Base-by-base conservation (phyloP, 2,797 vertebrate species). In the Lacerta agilis region DNA sequence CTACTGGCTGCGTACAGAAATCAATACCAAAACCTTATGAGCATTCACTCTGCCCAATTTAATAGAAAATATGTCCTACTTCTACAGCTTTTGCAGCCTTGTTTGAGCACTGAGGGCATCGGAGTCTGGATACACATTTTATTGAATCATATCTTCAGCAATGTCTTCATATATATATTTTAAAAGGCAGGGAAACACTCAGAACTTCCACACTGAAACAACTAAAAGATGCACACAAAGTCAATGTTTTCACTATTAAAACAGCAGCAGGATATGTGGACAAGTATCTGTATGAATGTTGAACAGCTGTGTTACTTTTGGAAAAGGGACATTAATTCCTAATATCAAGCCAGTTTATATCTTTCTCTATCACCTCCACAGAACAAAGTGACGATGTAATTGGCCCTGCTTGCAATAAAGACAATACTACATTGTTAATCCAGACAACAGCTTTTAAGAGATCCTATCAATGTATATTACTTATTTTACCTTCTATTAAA, bases 21-120 rank as follows among this genome's bases (percentile, higher is more conserved):
- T 96, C 95, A 95, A 95, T 96, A 95, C 87, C 77, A 94, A 94
- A 95, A 95, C 91, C 94, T 94, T 96, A 95, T 94, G 93, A 95
- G 88, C 45, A 55, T 94, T 95, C 92, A 94, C 92, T 91, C 93
- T 93, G 93, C 93, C 91, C 92, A 93, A 92, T 95, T 93, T 93
- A 92, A 93, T 94, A 94, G 94, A 95, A 96, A 96, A 94, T 95
- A 95, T 93, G 93, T 95, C 94, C 94, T 93, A 91, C 93, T 94
- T 95, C 88, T 94, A 88, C 91, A 91, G 92, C 89, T 93, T 94
- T 92, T 94, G 93, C 93, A 94, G 89, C 92, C 91, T 43, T 93
- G 89, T 94, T 94, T 94, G 93, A 94, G 93, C 83, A 95, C 94
- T 88, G 94, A 95, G 94, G 95, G 95, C 95, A 96, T 92, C 66